Evolutionary conservation across 2,888 invertebrate genomes (phyloP), one percentile per base, ranked within the genome.

Genomic region (Scaptomyza reducta): DNA sequence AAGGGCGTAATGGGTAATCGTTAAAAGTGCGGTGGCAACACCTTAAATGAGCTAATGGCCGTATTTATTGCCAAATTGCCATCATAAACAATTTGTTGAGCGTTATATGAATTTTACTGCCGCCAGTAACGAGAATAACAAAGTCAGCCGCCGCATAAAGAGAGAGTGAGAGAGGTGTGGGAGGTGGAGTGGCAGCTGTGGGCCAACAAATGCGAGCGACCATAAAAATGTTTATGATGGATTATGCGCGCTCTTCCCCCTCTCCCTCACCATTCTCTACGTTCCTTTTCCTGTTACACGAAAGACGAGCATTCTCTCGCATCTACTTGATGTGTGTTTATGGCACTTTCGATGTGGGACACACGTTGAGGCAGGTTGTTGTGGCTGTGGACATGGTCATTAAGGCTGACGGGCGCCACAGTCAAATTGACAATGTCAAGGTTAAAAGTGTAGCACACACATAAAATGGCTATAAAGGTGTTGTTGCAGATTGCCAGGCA

Each of bases 91-190:
- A 86, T 89, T 86, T 89, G 88, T 88, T 83, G 59, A 71, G 84
- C 87, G 85, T 89, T 89, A 88, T 89, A 89, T 89, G 79, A 88
- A 89, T 89, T 82, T 89, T 89, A 90, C 90, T 88, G 80, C 90
- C 84, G 69, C 65, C 84, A 86, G 79, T 75, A 77, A 59, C 57
- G 63, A 57, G 44, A 62, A 51, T 50, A 79, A 72, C 77, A 74
- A 77, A 56, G 68, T 51, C 66, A 51, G 31, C 42, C 51, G 56
- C 22, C 27, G 33, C 44, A 13, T 45, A 3, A 18, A 18, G 45
- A 16, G 38, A 16, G 38, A 44, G 35, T 9, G 40, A 31, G 31
- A 7, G 38, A 16, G 22, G 56, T 10, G 41, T 18, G 29, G 31
- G 35, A n/a, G 47, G 33, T 11, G 25, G 29, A 7, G 57, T 18